phyloP scores from a whole-genome alignment of 2,888 invertebrate species.

The Entomobrya proxima region DNA sequence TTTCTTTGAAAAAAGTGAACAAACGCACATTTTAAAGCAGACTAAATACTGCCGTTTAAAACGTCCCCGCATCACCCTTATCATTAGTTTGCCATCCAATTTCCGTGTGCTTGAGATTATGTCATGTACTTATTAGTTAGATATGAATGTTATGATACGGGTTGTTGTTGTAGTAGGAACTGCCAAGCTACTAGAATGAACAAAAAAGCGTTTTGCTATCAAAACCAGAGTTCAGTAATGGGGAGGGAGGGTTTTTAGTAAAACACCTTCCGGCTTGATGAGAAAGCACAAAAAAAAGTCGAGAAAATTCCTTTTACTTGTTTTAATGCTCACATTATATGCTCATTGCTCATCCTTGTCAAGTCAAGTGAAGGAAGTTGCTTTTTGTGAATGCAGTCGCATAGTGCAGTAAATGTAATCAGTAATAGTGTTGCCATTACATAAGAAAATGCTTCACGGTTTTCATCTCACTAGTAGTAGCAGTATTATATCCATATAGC shows the following conservation, averaged over 20 bases:
- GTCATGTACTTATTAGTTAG: neutral
- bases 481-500: no score
- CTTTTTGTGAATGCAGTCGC: no score
- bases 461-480: no score
- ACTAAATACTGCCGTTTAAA: neutral
- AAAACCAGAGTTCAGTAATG: neutral
- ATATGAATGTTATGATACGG: no score
- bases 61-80: neutral
- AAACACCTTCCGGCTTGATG: conserved; percentile 53
- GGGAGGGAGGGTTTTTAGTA: neutral
- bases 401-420: neutral
- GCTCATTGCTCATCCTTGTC: neutral
- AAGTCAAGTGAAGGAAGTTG: neutral
- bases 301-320: neutral
- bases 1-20: conserved; percentile 2
- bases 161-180: no score
- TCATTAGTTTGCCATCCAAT: conserved; percentile 24
- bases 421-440: no score
- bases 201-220: neutral
- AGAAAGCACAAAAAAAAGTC: conserved; percentile 18
- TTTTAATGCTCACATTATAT: neutral
- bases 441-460: no score
- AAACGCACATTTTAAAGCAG: neutral
- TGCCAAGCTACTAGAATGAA: no score
- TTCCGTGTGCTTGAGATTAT: conserved; percentile 40